phyloP scores from a whole-genome alignment of 2,888 invertebrate species.

The Mycalesis mineus region DNA sequence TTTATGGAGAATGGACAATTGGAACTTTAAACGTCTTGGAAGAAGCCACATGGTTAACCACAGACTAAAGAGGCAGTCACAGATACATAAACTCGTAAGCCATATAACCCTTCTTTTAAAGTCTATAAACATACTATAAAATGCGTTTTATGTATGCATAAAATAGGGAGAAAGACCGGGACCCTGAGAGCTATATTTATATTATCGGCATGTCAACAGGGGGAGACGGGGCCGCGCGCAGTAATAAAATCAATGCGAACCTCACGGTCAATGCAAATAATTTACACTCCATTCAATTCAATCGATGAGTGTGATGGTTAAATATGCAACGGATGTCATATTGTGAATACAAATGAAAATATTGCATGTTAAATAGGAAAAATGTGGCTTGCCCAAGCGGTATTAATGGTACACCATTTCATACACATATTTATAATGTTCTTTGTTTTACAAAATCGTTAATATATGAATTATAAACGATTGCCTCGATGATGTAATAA shows the following conservation, averaged over 20 bases:
- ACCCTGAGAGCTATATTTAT: not conserved
- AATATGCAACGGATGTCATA: slow-evolving; percentile 17
- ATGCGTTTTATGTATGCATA: not conserved
- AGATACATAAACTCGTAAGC: too few species aligned
- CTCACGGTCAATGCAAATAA: slow-evolving; percentile 16
- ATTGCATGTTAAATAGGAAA: not conserved
- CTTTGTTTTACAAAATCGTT: too few species aligned
- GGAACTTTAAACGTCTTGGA: too few species aligned
- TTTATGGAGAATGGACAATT: too few species aligned
- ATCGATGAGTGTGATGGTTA: slow-evolving; percentile 8
- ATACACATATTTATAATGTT: too few species aligned
- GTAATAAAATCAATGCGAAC: slow-evolving; percentile 6
- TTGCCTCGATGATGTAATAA: too few species aligned
- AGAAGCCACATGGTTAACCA: too few species aligned
- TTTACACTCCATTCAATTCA: slow-evolving; percentile 20
- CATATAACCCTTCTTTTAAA: too few species aligned
- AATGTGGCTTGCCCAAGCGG: not conserved
- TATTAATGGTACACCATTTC: too few species aligned
- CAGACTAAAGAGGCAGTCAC: too few species aligned
- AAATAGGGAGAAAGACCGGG: not conserved
- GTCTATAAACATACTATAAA: too few species aligned
- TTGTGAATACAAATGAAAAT: not conserved
- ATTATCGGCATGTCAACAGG: slow-evolving; percentile 2
- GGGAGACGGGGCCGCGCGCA: not conserved
- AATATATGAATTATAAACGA: too few species aligned